Evolutionary conservation across 2,888 invertebrate species (phyloP).

Genomic region (Ctenicera cuprea): DNA sequence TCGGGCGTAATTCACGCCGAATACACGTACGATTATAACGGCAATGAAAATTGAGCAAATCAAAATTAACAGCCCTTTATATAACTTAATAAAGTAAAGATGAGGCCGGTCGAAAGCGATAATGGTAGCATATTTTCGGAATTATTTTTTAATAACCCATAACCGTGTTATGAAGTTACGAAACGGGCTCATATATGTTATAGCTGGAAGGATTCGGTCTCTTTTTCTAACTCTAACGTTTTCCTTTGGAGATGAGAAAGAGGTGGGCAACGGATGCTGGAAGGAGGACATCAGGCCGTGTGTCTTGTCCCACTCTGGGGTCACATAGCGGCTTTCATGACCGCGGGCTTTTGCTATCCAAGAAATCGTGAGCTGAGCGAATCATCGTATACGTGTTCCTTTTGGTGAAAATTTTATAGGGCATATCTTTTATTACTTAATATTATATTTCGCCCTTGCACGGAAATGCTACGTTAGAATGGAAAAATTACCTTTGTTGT

Average conservation of each 20-base stretch:
- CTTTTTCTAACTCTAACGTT: constrained; percentile 30
- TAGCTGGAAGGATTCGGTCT: constrained; percentile 26
- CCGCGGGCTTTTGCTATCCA: constrained; percentile 49
- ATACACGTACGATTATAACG: constrained; percentile 4
- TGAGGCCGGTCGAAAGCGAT: constrained; percentile 28
- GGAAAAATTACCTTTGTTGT: constrained; percentile 25
- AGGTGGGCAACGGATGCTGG: constrained; percentile 50
- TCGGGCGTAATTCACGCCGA: neutral
- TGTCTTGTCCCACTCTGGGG: constrained; percentile 56
- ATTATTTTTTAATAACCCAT: constrained; percentile 48
- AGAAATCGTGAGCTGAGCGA: constrained; percentile 45
- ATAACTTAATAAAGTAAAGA: constrained; percentile 31
- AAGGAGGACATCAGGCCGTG: constrained; percentile 51
- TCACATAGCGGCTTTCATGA: constrained; percentile 56
- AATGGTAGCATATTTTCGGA: constrained; percentile 40
- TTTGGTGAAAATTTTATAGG: constrained; percentile 47
- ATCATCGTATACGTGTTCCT: constrained; percentile 44
- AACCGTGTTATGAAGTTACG: constrained; percentile 47
- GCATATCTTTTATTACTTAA: constrained; percentile 47
- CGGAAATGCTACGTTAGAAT: constrained; percentile 12
- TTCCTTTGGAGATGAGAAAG: constrained; percentile 15
- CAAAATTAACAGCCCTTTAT: constrained; percentile 28
- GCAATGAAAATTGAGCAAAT: constrained; percentile 30
- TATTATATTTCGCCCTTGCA: constrained; percentile 24
- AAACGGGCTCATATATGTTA: constrained; percentile 40